A percentile compares a stretch with the other conserved stretches of the same genome.
Evolutionary conservation across 2,113 vertebrate species (phyloP).

Genomic region (Gadus chalcogrammus): DNA sequence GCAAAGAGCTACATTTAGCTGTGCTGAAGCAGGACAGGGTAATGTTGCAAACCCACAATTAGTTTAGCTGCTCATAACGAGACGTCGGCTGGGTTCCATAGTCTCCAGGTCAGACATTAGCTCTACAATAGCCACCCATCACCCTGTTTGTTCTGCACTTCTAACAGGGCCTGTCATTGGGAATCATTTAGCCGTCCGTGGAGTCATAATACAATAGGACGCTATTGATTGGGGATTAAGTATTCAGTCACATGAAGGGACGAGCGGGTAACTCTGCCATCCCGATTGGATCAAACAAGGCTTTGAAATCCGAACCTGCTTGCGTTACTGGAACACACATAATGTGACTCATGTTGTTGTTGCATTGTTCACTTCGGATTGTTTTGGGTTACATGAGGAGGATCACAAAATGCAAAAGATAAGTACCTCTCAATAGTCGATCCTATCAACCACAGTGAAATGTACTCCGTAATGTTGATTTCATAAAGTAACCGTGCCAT

Average conservation of each 20-base stretch:
- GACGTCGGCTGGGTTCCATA: slow-evolving; percentile 53
- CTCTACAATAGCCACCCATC: slow-evolving; percentile 53
- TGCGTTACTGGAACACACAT: slow-evolving; percentile 23
- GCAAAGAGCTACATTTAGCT: too few species aligned
- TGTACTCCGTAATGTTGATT: slow-evolving; percentile 25
- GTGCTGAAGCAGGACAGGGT: too few species aligned
- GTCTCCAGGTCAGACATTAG: slow-evolving; percentile 50
- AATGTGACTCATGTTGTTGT: background rate
- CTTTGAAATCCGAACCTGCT: slow-evolving; percentile 32
- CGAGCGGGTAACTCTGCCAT: slow-evolving; percentile 15
- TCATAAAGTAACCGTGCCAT: slow-evolving; percentile 20
- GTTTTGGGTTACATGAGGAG: slow-evolving; percentile 4
- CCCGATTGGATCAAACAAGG: slow-evolving; percentile 31
- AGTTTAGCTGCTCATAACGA: slow-evolving; percentile 56
- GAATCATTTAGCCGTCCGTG: slow-evolving; percentile 50
- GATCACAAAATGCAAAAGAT: background rate
- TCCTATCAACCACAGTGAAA: background rate
- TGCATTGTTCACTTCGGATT: background rate
- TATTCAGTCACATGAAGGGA: slow-evolving; percentile 34
- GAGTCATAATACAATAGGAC: slow-evolving; percentile 61
- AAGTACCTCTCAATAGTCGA: background rate
- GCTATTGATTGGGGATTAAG: slow-evolving; percentile 60
- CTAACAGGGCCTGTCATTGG: slow-evolving; percentile 41
- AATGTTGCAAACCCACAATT: slow-evolving; percentile 33
- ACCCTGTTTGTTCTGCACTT: slow-evolving; percentile 36